Conservation (phyloP, 2,888 invertebrate species). For the Drosophila siamana region DNA sequence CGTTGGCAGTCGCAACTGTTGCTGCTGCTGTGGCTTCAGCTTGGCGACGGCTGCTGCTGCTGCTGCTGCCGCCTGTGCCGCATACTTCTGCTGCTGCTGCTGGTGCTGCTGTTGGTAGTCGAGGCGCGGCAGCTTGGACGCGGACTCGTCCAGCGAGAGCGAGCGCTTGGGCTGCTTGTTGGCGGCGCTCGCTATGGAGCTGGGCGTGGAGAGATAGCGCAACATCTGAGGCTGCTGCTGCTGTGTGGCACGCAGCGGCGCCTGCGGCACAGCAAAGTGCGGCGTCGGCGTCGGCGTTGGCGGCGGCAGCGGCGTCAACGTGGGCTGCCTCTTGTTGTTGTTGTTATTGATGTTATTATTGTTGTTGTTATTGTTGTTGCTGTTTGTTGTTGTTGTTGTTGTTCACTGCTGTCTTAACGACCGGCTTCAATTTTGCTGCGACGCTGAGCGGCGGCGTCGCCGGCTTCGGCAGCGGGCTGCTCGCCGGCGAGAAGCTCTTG, state of each 20-base stretch:
- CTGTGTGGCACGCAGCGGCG: conserved; percentile 66
- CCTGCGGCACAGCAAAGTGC: conserved; percentile 82
- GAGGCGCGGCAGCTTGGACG: conserved; percentile 75
- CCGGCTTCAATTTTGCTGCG: too few species aligned
- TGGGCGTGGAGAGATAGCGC: conserved; percentile 76
- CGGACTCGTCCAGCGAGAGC: conserved; percentile 79
- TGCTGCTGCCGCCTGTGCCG: conserved; percentile 37
- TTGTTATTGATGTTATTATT: conserved; percentile 7
- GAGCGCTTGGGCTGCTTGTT: conserved; percentile 83
- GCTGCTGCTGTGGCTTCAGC: conserved; percentile 12
- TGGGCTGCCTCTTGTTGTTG: conserved; percentile 41
- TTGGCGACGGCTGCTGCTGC: too few species aligned
- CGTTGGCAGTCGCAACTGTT: conserved; percentile 35
- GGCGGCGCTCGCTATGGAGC: conserved; percentile 83
- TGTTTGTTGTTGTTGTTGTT: conserved; percentile 9
- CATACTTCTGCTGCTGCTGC: conserved; percentile 49
- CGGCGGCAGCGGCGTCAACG: not conserved
- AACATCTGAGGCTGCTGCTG: conserved; percentile 71
- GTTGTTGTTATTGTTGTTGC: conserved; percentile 30
- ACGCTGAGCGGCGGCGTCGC: conserved; percentile 17
- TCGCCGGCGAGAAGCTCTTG: conserved; percentile 73
- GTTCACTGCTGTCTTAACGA: too few species aligned
- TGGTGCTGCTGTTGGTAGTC: conserved; percentile 68
- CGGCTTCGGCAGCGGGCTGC: not conserved
- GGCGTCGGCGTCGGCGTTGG: conserved; percentile 11